Evolutionary conservation across 2,797 vertebrate species (phyloP), one percentile per base, ranked within the genome.

Genomic region (Bradypodion pumilum): DNA sequence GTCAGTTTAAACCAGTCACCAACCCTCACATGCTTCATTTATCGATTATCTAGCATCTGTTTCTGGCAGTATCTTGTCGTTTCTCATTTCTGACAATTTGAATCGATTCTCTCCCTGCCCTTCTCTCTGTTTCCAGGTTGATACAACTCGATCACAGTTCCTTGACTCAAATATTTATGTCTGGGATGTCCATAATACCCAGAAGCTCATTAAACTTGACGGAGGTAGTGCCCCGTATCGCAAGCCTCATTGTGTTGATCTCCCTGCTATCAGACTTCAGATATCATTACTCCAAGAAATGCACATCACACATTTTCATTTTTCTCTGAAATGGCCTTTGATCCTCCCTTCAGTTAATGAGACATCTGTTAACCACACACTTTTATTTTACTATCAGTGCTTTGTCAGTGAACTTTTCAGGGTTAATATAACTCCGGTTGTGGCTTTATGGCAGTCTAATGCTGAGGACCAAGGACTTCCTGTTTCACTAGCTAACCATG

Each of bases 241-340:
- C 81, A 95, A 95, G 46, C 82, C 37, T 21, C 97, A 97, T 68
- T 99, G 99, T 27, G 96, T 96, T 0, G 97, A 99, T 84, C 98
- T 98, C 21, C 95, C 96, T 40, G 95, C 96, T 84, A 93, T 99
- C 88, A 93, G 95, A 63, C 96, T 97, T 1, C 98, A 99, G 94
- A 89, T 97, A 35, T 92, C 97, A 86, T 95, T 98, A 76, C 96
- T 99, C 75, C 94, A 72, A 76, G 95, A 95, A 70, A 96, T 96
- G 69, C 97, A 94, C 0, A 95, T 98, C 3, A 97, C 96, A 19
- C 97, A 99, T 93, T 99, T 98, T 86, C 97, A 98, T 93, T 99
- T 99, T 95, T 96, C 98, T 29, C 95, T 99, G 80, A 97, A 97
- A 93, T 99, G 99, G 99, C 97, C 97, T 2, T 95, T 96, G 7